Evolutionary conservation across 2,797 vertebrate species (phyloP).

Genomic region (Nothura maculosa): DNA sequence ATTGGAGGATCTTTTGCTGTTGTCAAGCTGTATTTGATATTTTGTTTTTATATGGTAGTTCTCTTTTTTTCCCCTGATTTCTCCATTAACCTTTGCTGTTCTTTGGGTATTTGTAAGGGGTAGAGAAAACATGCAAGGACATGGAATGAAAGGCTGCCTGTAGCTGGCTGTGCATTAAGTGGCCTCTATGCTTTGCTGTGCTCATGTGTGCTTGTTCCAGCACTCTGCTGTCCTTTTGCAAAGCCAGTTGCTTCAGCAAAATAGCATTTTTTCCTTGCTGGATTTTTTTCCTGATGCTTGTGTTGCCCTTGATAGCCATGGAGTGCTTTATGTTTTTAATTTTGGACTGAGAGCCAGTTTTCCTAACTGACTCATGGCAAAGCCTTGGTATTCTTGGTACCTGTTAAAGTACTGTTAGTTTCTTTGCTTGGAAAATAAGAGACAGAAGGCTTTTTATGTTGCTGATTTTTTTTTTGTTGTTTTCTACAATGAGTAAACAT

Average conservation of each 20-base stretch:
- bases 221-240: background rate
- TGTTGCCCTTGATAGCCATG: fast-evolving
- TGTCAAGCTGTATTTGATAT: background rate
- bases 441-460: background rate
- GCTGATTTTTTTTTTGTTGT: background rate
- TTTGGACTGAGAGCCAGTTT: background rate
- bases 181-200: background rate
- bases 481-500: background rate
- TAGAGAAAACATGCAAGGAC: background rate
- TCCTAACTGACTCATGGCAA: background rate
- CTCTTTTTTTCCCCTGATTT: background rate
- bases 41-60: background rate
- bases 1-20: background rate
- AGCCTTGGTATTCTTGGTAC: background rate
- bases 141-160: background rate
- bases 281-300: background rate
- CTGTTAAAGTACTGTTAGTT: background rate
- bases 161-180: background rate
- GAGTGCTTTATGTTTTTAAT: background rate
- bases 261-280: background rate
- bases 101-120: background rate
- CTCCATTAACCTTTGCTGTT: background rate
- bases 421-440: background rate
- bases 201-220: background rate
- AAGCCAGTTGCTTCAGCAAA: background rate